Evolutionary conservation across 2,888 invertebrate genomes (phyloP), one percentile per base, ranked within the genome.

Genomic region (Xanthia icteritia): DNA sequence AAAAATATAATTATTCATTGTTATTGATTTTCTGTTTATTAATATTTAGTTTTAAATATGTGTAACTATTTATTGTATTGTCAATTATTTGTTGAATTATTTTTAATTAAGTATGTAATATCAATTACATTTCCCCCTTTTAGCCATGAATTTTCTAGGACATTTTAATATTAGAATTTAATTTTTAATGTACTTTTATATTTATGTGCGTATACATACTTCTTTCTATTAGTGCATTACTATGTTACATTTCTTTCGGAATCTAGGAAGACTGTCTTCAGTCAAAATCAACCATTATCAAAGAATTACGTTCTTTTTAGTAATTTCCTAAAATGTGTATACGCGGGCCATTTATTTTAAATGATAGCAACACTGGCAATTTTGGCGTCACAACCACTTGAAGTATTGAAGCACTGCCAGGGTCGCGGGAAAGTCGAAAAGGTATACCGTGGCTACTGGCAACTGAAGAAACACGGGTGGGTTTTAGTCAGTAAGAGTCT

Each of bases 1-100:
- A 77, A 85, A 78, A 61, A 82, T 70, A 58, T 76, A 39, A 76
- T 76, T 87, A 82, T 83, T 83, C 77, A 81, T 86, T 89, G 89
- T 88, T 89, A 85, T 83, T 77, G 73, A 87, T 80, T 86, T 76
- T 85, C 61, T 86, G 75, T 80, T 76, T 85, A 80, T 75, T 78
- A 68, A 75, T 84, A 83, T 87, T 76, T 86, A 83, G 85, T 76
- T 80, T 79, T 68, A 81, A 75, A 68, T 83, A 81, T 84, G 68
- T 87, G 69, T 84, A 82, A 76, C 72, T 88, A 88, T 88, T 85
- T 88, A 87, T 88, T 88, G 60, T 83, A 81, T 79, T 78, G 73
- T 66, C 73, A 83, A 88, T 79, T 83, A 79, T 82, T 86, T 88
- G 84, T 88, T 88, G 80, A 86, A 77, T 73, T 88, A 81, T 85